Evolutionary conservation across 2,888 invertebrate genomes (phyloP).

Genomic region (Volucella inanis): DNA sequence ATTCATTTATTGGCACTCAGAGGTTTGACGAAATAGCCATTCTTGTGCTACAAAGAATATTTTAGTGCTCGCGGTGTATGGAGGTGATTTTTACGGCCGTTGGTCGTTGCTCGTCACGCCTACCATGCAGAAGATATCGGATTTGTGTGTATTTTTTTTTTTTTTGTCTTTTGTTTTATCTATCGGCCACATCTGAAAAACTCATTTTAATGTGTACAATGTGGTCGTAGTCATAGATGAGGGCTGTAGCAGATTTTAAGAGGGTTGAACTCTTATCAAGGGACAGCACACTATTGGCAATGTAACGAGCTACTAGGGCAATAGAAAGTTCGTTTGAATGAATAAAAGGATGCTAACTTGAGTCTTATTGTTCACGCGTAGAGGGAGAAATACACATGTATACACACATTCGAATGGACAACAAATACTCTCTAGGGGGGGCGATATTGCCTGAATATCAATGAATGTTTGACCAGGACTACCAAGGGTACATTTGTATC

Average conservation of each 20-base stretch:
- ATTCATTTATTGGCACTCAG: conserved; percentile 52
- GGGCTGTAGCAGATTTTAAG: conserved; percentile 20
- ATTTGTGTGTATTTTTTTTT: neutral
- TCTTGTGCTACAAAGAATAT: conserved; percentile 41
- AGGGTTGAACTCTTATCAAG: conserved; percentile 32
- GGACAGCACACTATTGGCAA: neutral
- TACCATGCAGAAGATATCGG: neutral
- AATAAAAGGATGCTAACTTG: conserved; percentile 26
- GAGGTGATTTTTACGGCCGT: conserved; percentile 6
- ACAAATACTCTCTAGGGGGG: neutral
- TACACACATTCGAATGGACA: neutral
- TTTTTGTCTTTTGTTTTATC: neutral
- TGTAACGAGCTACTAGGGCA: conserved; percentile 1
- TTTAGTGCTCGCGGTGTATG: conserved; percentile 25
- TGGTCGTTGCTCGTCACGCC: neutral
- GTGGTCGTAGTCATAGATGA: conserved; percentile 3
- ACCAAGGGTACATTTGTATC: neutral
- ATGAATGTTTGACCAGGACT: conserved; percentile 3
- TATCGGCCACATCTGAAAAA: conserved; percentile 21
- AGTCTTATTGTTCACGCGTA: neutral
- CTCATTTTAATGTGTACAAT: conserved; percentile 28
- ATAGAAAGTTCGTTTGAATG: conserved; percentile 35
- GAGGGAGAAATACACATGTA: neutral
- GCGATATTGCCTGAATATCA: conserved; percentile 48
- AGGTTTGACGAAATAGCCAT: conserved; percentile 35